Evolutionary conservation across 2,113 vertebrate species (phyloP).

Genomic region (Nothobranchius kuhntae): DNA sequence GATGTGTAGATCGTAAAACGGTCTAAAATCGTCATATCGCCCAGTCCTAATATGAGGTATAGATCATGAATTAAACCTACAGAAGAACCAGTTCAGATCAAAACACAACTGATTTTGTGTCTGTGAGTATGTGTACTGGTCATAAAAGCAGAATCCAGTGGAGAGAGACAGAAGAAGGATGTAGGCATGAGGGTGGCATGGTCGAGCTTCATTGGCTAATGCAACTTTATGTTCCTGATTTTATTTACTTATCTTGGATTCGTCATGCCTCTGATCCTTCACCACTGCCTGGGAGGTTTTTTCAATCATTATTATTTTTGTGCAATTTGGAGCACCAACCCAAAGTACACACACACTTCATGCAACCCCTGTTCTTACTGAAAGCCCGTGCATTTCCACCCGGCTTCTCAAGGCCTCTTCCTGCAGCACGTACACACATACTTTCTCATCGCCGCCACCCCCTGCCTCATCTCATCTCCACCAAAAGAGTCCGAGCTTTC

Average conservation of each 20-base stretch:
- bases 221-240: constrained; percentile 51
- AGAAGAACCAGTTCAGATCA: constrained; percentile 25
- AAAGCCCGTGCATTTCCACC: constrained; percentile 31
- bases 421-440: constrained; percentile 76
- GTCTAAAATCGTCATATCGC: no score
- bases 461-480: constrained; percentile 19
- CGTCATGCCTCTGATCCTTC: background rate
- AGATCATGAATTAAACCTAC: no score
- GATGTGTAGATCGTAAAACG: no score
- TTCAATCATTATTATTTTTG: constrained; percentile 71
- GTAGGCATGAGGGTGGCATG: constrained; percentile 6
- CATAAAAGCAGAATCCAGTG: constrained; percentile 35
- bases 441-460: constrained; percentile 69
- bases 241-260: constrained; percentile 72
- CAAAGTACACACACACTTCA: constrained; percentile 48
- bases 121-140: constrained; percentile 32
- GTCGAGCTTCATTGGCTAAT: constrained; percentile 38
- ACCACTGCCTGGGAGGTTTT: constrained; percentile 57
- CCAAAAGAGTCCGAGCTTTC: constrained; percentile 40
- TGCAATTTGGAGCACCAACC: constrained; percentile 56
- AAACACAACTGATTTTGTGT: constrained; percentile 46
- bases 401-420: constrained; percentile 65
- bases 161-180: constrained; percentile 11
- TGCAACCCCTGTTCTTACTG: constrained; percentile 15
- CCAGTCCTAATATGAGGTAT: no score